Evolutionary conservation across 2,888 invertebrate species (phyloP), one percentile per base, ranked within the genome.

Genomic region (Tenthredo mesomela): DNA sequence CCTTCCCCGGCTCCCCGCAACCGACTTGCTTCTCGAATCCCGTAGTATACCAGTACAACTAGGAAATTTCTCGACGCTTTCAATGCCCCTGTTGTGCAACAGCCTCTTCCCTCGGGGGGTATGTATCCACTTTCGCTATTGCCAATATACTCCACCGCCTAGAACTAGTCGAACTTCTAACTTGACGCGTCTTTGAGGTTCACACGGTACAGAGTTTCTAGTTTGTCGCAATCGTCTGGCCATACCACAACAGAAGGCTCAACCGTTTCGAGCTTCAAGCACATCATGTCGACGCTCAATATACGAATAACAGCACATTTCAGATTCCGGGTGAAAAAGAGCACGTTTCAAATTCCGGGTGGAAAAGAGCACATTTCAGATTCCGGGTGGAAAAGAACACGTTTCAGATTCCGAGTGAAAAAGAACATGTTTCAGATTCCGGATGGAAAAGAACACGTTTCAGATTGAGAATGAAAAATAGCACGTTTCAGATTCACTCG

Each of bases 1-100:
- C 89, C 88, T 88, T 89, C 86, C 87, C 70, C 86, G 84, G 84
- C 85, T 78, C 85, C 87, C 82, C 87, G 85, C 87, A 86, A 85
- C 85, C 88, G 88, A 87, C 84, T 15, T 29, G 25, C 43, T 61
- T 50, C 67, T 50, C 15, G 29, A 77, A 80, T 80, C 80, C 40
- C 61, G 77, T 29, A 50, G 25, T 18, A 29, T 29, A n/a, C n/a
- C n/a, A 54, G 29, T 37, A 80, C 80, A 21, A 25, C 61, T 12
- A 33, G 67, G 50, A 58, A 40, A 80, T 61, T 61, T 61, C 58
- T 40, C 80, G 6, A 37, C 80, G 25, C 7, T 65, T 40, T 61
- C 80, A 61, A 61, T 40, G 61, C 80, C 21, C 12, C n/a, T 50
- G 37, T 58, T 80, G 58, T 29, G 67, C 67, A 65, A n/a, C 47